Base-by-base conservation (phyloP, 2,888 invertebrate species). In the Macrosiphum euphorbiae region DNA sequence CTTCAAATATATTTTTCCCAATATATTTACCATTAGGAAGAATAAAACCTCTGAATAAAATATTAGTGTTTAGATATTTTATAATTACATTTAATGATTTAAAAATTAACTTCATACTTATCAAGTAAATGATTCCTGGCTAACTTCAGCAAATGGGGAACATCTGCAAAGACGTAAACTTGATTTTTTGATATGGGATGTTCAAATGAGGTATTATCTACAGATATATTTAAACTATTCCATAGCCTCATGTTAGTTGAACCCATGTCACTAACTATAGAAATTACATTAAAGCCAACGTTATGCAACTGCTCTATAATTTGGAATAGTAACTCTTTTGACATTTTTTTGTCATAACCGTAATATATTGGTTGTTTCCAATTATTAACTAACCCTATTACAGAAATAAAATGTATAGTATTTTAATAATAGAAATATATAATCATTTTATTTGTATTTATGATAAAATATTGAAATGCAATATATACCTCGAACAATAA, bases 281-380 rank as follows among this genome's bases (percentile, higher is more conserved):
- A 35, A 41, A 89, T 44, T 3, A 89, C 58, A 89, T 89, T 89
- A 26, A 58, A 58, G 0, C 44, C 44, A 58, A 58, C 41, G 0
- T 24, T 41, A 61, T 89, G 58, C 28, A 89, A 89, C 3, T 35
- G 20, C 28, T 41, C 28, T 41, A 89, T 89, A 28, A 61, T 89
- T 41, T 89, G 35, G 10, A 28, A 44, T 89, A 89, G 44, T 44
- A 89, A 41, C 24, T 89, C 58, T 58, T 58, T 55, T 58, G 13
- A 44, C 35, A 89, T 89, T 44, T 26, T 58, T 47, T 26, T 0
- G 3, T 89, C 89, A 58, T 41, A 89, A 26, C 24, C 44, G 44
- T 58, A 89, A 89, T n/a, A 89, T 44, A 89, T 61, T 58, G 58
- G 58, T 2, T 89, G 58, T 58, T 58, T 89, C 89, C 89, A 89